A percentile compares a stretch with the other conserved stretches of the same genome.
These are phyloP conservation scores for Nezara viridula DNA, from an alignment of 2,888 invertebrate genomes.

Conservation along the genomic window DNA sequence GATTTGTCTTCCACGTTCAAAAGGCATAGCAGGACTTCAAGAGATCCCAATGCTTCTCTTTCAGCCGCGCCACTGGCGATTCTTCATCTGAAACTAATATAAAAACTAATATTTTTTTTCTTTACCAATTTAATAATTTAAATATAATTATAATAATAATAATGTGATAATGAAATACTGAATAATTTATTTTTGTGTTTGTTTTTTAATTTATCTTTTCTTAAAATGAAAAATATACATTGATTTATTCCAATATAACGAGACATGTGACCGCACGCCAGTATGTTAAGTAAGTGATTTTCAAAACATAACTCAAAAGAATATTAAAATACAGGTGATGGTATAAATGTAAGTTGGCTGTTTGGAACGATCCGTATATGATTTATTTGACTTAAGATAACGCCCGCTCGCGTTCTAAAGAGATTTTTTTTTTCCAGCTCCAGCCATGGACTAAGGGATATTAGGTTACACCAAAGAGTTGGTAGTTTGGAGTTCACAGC, in stretches of 20 bases:
- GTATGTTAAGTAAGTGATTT: not conserved
- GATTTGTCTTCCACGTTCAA: too few species aligned
- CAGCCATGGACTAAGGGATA: not conserved
- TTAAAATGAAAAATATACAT: not conserved
- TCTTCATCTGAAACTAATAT: too few species aligned
- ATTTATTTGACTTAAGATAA: not conserved
- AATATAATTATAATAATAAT: too few species aligned
- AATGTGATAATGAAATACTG: too few species aligned
- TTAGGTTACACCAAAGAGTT: conserved; percentile 24
- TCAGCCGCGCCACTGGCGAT: too few species aligned
- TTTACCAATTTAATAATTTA: too few species aligned
- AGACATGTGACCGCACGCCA: not conserved
- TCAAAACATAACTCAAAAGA: not conserved
- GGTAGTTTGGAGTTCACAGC: not conserved
- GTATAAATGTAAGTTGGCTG: not conserved
- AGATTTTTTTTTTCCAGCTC: not conserved
- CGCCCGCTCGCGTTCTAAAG: not conserved
- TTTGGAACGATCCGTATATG: not conserved
- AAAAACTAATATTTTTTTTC: too few species aligned
- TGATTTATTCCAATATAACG: not conserved
- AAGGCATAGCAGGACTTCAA: too few species aligned
- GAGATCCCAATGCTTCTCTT: too few species aligned
- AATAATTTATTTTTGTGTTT: too few species aligned
- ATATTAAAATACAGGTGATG: not conserved
- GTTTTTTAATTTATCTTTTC: not conserved